These are phyloP conservation scores for Tinea semifulvella DNA, from an alignment of 2,888 invertebrate genomes.

Conservation along the genomic window DNA sequence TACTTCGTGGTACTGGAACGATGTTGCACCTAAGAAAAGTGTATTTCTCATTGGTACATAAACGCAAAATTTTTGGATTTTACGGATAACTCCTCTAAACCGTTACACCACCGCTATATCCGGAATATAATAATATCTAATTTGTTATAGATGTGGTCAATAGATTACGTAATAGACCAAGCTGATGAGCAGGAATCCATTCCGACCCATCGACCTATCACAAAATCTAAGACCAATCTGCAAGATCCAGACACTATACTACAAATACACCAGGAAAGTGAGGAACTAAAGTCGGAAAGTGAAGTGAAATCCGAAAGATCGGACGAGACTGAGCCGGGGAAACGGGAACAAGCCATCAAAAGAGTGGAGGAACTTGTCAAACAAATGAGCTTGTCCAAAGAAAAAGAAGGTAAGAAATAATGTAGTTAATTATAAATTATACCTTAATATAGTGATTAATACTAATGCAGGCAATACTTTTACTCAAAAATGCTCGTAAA, in stretches of 20 bases:
- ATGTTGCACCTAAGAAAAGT: too few relatives aligned
- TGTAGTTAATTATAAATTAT: too few relatives aligned
- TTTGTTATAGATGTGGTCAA: conserved; percentile 88
- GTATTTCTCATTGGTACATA: too few relatives aligned
- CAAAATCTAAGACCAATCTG: conserved; percentile 22
- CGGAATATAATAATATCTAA: too few relatives aligned
- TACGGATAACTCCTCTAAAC: too few relatives aligned
- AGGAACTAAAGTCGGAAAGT: conserved; percentile 28
- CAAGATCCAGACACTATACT: conserved; percentile 30
- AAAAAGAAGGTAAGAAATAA: conserved; percentile 71
- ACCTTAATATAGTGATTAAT: too few relatives aligned
- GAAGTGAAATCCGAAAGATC: conserved; percentile 25
- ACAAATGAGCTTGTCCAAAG: conserved; percentile 80
- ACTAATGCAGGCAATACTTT: too few relatives aligned
- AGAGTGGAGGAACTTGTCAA: conserved; percentile 75
- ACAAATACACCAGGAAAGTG: conserved; percentile 31
- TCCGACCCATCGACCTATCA: neutral
- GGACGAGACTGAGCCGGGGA: conserved; percentile 36
- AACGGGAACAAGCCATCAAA: conserved; percentile 61
- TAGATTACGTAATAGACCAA: conserved; percentile 91
- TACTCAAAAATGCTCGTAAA: too few relatives aligned
- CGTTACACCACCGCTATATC: too few relatives aligned
- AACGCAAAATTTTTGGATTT: too few relatives aligned
- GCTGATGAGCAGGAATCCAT: conserved; percentile 53
- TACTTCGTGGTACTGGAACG: too few relatives aligned